Percentiles rank a stretch among this genome's conserved stretches.
phyloP scores from a whole-genome alignment of 2,113 vertebrate genomes.

The Corynorhinus townsendii region DNA sequence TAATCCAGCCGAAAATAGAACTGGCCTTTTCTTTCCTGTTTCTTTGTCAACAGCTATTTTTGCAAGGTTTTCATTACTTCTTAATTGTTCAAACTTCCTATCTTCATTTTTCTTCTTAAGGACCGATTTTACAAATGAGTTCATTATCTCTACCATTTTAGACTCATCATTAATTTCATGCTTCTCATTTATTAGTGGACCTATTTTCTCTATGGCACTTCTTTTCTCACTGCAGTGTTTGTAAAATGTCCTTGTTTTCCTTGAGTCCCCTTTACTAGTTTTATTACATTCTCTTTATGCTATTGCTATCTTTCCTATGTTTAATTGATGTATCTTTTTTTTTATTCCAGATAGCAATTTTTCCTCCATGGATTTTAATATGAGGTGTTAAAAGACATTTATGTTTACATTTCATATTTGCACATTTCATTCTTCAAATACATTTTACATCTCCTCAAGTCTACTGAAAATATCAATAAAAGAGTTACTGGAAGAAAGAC shows the following conservation, averaged over 20 bases:
- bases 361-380: constrained; percentile 41
- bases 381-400: constrained; percentile 50
- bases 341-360: constrained; percentile 36
- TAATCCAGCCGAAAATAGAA: constrained; percentile 58
- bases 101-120: constrained; percentile 76
- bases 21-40: constrained; percentile 65
- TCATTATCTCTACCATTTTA: constrained; percentile 76
- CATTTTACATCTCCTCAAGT: constrained; percentile 37
- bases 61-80: constrained; percentile 73
- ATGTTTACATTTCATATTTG: constrained; percentile 61
- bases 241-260: constrained; percentile 46
- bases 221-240: constrained; percentile 42
- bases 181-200: constrained; percentile 70
- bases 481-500: constrained; percentile 9
- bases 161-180: constrained; percentile 75
- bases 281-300: constrained; percentile 15
- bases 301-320: constrained; percentile 13
- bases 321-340: constrained; percentile 49
- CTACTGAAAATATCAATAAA: constrained; percentile 51
- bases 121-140: constrained; percentile 76
- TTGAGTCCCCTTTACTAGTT: background rate
- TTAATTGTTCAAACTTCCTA: constrained; percentile 76
- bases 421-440: constrained; percentile 59
- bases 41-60: constrained; percentile 74
- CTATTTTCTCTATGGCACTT: constrained; percentile 61